Conservation (phyloP, 2,888 invertebrate species). For the Caenorhabditis angaria region DNA sequence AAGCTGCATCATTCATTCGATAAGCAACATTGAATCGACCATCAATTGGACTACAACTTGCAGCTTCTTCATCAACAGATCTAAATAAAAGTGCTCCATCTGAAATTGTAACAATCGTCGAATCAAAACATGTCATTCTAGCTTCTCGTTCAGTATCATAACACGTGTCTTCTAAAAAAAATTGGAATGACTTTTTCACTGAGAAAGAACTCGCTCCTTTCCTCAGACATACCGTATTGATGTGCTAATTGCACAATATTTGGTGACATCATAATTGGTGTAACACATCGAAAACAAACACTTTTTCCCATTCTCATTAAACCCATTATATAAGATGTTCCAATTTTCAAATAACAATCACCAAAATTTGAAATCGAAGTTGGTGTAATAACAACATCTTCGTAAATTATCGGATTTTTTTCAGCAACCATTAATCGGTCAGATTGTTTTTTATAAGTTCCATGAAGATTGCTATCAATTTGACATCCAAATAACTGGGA, state of each 20-base stretch:
- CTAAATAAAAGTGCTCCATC: constrained; percentile 58
- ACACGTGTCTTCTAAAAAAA: constrained; percentile 57
- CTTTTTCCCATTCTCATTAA: constrained; percentile 59
- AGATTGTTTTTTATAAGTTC: constrained; percentile 45
- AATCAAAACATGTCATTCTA: constrained; percentile 56
- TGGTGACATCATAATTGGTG: constrained; percentile 49
- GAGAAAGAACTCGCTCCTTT: neutral
- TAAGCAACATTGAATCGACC: constrained; percentile 56
- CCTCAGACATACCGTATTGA: constrained; percentile 49
- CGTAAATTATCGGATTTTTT: constrained; percentile 37
- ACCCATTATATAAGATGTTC: constrained; percentile 59
- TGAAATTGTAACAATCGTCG: constrained; percentile 39
- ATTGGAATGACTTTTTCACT: neutral
- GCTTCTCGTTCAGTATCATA: constrained; percentile 53
- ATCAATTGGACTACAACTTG: constrained; percentile 55
- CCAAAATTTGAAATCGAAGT: constrained; percentile 60
- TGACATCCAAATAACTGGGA: constrained; percentile 33
- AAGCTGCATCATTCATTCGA: constrained; percentile 44
- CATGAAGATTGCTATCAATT: constrained; percentile 46
- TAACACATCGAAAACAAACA: constrained; percentile 61
- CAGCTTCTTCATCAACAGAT: constrained; percentile 39
- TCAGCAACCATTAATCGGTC: constrained; percentile 21
- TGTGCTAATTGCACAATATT: constrained; percentile 62
- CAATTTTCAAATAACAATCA: constrained; percentile 56
- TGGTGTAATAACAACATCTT: constrained; percentile 46